Evolutionary conservation across 2,113 vertebrate genomes (phyloP).

Genomic region (Cyanoramphus novaezelandiae): DNA sequence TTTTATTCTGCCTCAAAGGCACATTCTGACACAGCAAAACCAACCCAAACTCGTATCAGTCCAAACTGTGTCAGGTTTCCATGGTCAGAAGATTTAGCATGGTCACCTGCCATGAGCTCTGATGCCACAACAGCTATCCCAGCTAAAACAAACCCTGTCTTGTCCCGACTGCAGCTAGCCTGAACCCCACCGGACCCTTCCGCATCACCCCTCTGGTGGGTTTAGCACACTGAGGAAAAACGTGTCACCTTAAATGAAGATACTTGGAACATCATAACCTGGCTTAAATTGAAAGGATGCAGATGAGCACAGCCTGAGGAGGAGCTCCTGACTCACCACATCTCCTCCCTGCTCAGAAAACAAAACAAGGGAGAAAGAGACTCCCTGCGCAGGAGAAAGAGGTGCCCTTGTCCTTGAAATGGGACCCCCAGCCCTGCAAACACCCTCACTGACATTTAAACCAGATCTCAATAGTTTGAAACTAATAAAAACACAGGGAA

Average conservation of each 20-base stretch:
- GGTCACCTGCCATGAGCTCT: background rate
- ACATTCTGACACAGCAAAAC: background rate
- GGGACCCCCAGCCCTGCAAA: background rate
- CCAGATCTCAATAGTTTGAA: background rate
- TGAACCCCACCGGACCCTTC: background rate
- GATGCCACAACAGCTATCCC: background rate
- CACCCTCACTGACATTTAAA: background rate
- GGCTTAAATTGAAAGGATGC: background rate
- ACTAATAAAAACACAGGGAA: background rate
- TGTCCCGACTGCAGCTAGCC: background rate
- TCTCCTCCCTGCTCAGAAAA: background rate
- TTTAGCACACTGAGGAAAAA: background rate
- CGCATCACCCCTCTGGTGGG: background rate
- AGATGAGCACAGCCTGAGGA: background rate
- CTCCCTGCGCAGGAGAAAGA: background rate
- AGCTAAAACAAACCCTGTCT: background rate
- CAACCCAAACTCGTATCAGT: background rate
- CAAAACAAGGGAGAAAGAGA: background rate
- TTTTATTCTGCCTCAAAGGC: background rate
- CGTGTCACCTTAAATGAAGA: background rate
- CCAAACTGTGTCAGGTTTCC: background rate
- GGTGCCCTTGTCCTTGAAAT: background rate
- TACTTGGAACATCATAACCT: fast-evolving
- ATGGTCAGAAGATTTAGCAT: background rate
- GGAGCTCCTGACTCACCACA: background rate